Base-by-base conservation (phyloP, 2,888 invertebrate genomes). In the Dryobotodes eremita region DNA sequence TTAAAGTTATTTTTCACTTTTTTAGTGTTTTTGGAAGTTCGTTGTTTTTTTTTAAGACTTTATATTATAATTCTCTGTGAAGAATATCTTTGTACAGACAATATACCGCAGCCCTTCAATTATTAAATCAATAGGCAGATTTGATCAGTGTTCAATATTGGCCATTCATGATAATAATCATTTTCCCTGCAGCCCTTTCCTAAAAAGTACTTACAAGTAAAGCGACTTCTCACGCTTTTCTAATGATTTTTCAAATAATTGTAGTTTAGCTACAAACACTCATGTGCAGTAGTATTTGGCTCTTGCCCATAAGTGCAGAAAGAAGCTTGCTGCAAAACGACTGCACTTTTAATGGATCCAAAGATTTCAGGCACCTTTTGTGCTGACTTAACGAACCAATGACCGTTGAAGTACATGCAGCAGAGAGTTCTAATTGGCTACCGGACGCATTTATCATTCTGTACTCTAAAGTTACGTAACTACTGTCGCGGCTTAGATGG, bases 381-480 rank as follows among this genome's bases (percentile, higher is more conserved):
- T 31, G 61, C 75, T 23, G 17, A 26, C 48, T 50, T 57, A 55
- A 62, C 42, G 36, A 62, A 20, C 55, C 26, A 75, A 75, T 82
- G 48, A 65, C 42, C 3, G n/a, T n/a, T 53, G 13, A 36, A 55
- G 8, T 31, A 50, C 13, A 31, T 42, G n/a, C 77, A 23, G 57
- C 64, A 46, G 42, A 46, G 31, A 26, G 7, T 13, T 65, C 62
- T 82, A 46, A 82, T 64, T 79, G 26, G 20, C 50, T 31, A 57
- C 50, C 26, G 31, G 17, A 23, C 42, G 23, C 65, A 83, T 83
- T 65, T 46, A 65, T 79, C 77, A 83, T 65, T 53, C 50, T 26
- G 50, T 65, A n/a, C 31, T n/a, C n/a, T n/a, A 57, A 26, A 53
- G 57, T 31, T 75, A 65, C 55, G 13, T 76, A n/a, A 15, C 57